phyloP scores from a whole-genome alignment of 1,140 invertebrate species.

The Zaprionus tsacasi region DNA sequence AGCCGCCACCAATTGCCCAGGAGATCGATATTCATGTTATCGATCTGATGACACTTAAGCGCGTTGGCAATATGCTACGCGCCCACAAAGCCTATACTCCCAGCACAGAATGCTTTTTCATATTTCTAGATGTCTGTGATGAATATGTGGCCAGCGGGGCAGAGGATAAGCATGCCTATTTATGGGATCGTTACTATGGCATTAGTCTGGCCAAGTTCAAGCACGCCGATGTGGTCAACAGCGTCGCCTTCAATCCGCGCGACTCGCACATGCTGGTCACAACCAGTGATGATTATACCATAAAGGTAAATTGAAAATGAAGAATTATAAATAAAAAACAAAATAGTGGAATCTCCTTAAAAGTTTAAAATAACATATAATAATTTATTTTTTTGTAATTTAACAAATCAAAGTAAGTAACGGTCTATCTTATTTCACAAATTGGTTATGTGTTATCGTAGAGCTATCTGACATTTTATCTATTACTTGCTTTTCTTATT shows the following conservation, averaged over 20 bases:
- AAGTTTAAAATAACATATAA: neutral
- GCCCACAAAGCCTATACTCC: constrained; percentile 94
- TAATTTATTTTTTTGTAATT: constrained; percentile 6
- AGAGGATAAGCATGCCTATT: constrained; percentile 93
- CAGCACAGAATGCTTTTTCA: constrained; percentile 95
- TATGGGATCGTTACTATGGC: constrained; percentile 95
- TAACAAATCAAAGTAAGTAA: neutral
- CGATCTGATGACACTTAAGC: constrained; percentile 91
- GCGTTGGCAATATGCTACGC: constrained; percentile 93
- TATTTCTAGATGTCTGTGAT: constrained; percentile 94
- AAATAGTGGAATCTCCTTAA: neutral
- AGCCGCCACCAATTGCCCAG: constrained; percentile 95
- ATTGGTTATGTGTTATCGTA: neutral
- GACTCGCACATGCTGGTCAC: constrained; percentile 94
- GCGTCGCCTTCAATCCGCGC: constrained; percentile 93
- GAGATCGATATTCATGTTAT: constrained; percentile 96
- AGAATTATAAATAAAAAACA: neutral
- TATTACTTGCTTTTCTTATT: neutral
- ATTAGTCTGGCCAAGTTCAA: constrained; percentile 91
- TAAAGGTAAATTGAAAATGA: constrained; percentile 86
- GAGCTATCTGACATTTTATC: neutral
- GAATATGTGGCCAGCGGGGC: constrained; percentile 95
- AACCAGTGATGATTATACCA: constrained; percentile 93
- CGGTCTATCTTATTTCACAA: neutral
- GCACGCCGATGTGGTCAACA: constrained; percentile 94